These are phyloP conservation scores for Xanthorhoe spadicearia DNA, from an alignment of 2,888 invertebrate genomes.

Conservation along the genomic window DNA sequence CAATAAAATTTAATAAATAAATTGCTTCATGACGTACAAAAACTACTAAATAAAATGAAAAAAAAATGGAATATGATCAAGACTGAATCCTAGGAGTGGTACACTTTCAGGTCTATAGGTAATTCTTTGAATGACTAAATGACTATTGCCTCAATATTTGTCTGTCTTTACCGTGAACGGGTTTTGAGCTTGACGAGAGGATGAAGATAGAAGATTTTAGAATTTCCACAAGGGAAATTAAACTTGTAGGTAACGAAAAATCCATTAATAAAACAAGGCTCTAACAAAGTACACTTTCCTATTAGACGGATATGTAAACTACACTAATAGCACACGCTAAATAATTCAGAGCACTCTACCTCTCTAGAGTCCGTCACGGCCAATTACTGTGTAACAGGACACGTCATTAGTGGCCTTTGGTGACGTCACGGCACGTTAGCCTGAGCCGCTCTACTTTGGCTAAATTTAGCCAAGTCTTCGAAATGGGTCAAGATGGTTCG, in stretches of 20 bases:
- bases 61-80: too few species aligned
- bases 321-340: conserved; percentile 13
- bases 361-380: conserved; percentile 52
- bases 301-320: conserved; percentile 3
- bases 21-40: too few species aligned
- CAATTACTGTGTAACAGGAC: conserved; percentile 59
- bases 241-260: too few species aligned
- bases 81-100: too few species aligned
- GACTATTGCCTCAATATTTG: too few species aligned
- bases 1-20: not conserved
- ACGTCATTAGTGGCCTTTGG: conserved; percentile 66
- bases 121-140: too few species aligned
- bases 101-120: too few species aligned
- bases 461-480: conserved; percentile 48
- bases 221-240: too few species aligned
- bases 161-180: too few species aligned
- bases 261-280: not conserved
- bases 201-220: too few species aligned
- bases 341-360: conserved; percentile 31
- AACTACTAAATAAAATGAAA: too few species aligned
- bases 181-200: too few species aligned
- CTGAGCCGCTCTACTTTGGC: conserved; percentile 47
- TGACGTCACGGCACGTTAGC: conserved; percentile 70
- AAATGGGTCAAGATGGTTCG: conserved; percentile 52
- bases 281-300: not conserved